Percentiles rank a stretch among this genome's conserved stretches.
These are phyloP conservation scores for Pseudachorutes palmiensis DNA, from an alignment of 1,140 invertebrate genomes.

Conservation along the genomic window DNA sequence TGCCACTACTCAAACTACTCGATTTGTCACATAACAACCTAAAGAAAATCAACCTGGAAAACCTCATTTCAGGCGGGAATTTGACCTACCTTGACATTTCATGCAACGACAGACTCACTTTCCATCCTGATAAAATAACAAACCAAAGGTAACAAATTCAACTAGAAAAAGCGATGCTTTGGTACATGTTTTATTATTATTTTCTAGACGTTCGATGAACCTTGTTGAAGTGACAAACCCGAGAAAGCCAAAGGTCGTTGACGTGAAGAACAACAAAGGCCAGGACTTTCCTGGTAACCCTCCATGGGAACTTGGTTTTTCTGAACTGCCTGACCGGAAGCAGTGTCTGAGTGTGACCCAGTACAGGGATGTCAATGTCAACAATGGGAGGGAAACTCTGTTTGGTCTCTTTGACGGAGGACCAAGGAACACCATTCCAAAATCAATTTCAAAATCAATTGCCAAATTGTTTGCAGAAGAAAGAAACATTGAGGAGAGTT, in stretches of 20 bases:
- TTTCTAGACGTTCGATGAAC: constrained; percentile 56
- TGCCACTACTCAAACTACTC: constrained; percentile 62
- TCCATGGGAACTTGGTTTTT: constrained; percentile 71
- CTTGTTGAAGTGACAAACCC: constrained; percentile 63
- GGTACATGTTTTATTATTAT: constrained; percentile 2
- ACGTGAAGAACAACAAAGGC: constrained; percentile 27
- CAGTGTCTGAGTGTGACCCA: constrained; percentile 61
- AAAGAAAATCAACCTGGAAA: constrained; percentile 63
- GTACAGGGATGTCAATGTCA: constrained; percentile 64
- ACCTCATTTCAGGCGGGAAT: constrained; percentile 62
- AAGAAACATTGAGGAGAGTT: constrained; percentile 65
- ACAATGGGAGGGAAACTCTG: constrained; percentile 61
- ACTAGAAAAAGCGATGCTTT: background rate
- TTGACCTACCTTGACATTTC: constrained; percentile 76
- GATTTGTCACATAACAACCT: constrained; percentile 77
- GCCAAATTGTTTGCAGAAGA: constrained; percentile 68
- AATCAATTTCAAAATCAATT: constrained; percentile 60
- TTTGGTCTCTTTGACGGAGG: constrained; percentile 69
- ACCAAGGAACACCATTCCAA: constrained; percentile 57
- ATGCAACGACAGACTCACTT: constrained; percentile 56
- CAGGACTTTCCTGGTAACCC: constrained; percentile 45
- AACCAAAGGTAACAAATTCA: background rate
- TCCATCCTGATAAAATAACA: constrained; percentile 28
- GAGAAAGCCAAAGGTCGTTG: constrained; percentile 14
- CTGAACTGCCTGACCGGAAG: constrained; percentile 65